Evolutionary conservation across 2,888 invertebrate species (phyloP), one percentile per base, ranked within the genome.

Genomic region (Sarcophaga caerulescens): DNA sequence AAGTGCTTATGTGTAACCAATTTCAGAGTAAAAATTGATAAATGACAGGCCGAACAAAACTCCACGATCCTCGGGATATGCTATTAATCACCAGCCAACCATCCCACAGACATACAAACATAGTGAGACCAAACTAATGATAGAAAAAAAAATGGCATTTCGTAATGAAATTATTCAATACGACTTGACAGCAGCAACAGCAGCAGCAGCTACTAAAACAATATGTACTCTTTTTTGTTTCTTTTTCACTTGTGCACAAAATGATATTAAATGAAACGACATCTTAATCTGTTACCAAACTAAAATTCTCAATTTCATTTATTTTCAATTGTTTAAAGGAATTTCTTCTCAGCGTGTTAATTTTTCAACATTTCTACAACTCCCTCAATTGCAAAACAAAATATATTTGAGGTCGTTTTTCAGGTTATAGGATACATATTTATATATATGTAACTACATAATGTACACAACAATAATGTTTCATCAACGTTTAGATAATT

Each of bases 31-130:
- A 84, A 84, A 85, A 82, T 86, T 88, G 88, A 88, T 87, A 86
- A 88, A 87, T 79, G 88, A 88, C 87, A 87, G 87, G 87, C 84
- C 85, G 74, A 79, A 85, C 65, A 78, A 52, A 86, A 81, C 86
- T 85, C 86, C 87, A 85, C 85, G 88, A 87, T 87, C 87, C 85
- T 76, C 68, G 73, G 85, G 73, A 87, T 79, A 63, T 68, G 25
- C 69, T 71, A 84, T 76, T 79, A 65, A 75, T 68, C 66, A 84
- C 59, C 19, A 76, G 35, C n/a, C 62, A 47, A 44, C 59, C 57
- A 59, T 71, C 63, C 59, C 70, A 14, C 57, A 69, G 21, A 52
- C 47, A 45, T 10, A 75, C 25, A 78, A 73, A 71, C 65, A 65
- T 71, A 70, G 70, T 71, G 59, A 47, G 76, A 82, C 82, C 70